Evolutionary conservation across 92 coral and sea anemone genomes (phyloP), one percentile per base, ranked within the genome.

Genomic region (Parazoanthus atlanticus): DNA sequence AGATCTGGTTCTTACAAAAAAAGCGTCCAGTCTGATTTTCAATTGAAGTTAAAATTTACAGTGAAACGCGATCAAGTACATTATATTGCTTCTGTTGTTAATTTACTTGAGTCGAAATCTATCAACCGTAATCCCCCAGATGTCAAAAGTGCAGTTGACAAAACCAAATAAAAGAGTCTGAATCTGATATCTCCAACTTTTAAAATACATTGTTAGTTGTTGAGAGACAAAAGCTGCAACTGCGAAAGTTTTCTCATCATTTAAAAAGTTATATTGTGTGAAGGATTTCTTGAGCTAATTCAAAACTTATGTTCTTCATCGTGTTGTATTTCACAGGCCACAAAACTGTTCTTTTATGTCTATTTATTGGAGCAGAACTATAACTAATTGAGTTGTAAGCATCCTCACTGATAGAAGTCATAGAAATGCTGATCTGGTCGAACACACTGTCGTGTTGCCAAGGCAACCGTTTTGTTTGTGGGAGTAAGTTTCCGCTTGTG

Each of bases 381-480:
- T 28, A 23, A 65, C 8, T 23, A 7, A 65, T 23, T 25, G 15
- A 1, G 31, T 0, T 74, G 21, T 33, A 13, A 75, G 79, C 79
- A 52, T 75, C 79, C 52, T 21, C 25, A 3, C 8, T 33, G 38
- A 36, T 36, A 36, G 38, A 36, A 36, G 38, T 36, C 26, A 23
- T 36, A 3, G 3, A 52, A 52, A 15, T 52, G 58, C 58, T 52
- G 58, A 52, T 52, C 58, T 52, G 58, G 58, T 13, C 58, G 49
- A 46, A 15, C 21, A 15, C 21, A 38, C 49, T 3, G 29, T 36
- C n/a, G 25, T 52, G 79, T 75, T 75, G 29, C 79, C 52, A 33
- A 17, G 79, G 79, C 52, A 33, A 75, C 79, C 79, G 33, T 75
- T 75, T 41, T 75, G 79, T 75, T 75, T 75, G 79, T 3, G 46